Evolutionary conservation across 2,797 vertebrate genomes (phyloP).

Genomic region (Pempheris klunzingeri): DNA sequence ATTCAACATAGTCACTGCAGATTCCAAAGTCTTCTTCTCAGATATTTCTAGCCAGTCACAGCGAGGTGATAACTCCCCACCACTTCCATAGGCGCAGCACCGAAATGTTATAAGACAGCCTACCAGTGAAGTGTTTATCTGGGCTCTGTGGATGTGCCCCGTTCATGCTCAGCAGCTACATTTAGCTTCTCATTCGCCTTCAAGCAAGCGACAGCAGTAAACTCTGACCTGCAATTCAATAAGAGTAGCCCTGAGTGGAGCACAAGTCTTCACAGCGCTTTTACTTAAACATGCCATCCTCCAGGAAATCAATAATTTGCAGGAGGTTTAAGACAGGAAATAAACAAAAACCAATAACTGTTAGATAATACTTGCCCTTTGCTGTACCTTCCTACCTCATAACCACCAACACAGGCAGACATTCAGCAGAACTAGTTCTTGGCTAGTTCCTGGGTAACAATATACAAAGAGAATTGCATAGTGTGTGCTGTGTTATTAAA

Average conservation of each 20-base stretch:
- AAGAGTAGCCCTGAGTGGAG: slow-evolving; percentile 63
- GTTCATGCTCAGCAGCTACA: slow-evolving; percentile 68
- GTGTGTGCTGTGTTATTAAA: slow-evolving; percentile 49
- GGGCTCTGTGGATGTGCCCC: slow-evolving; percentile 60
- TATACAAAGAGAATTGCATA: slow-evolving; percentile 53
- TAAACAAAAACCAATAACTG: slow-evolving; percentile 76
- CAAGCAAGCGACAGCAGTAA: slow-evolving; percentile 72
- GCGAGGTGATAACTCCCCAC: slow-evolving; percentile 63
- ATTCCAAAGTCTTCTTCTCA: slow-evolving; percentile 64
- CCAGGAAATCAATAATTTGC: slow-evolving; percentile 83
- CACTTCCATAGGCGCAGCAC: slow-evolving; percentile 64
- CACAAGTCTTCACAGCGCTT: slow-evolving; percentile 58
- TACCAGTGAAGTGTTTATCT: slow-evolving; percentile 67
- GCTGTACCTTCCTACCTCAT: slow-evolving; percentile 65
- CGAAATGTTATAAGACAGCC: slow-evolving; percentile 68
- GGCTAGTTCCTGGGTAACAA: slow-evolving; percentile 58
- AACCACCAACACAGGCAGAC: slow-evolving; percentile 73
- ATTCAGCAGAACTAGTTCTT: slow-evolving; percentile 45
- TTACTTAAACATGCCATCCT: slow-evolving; percentile 77
- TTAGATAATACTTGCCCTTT: slow-evolving; percentile 76
- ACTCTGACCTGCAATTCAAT: slow-evolving; percentile 75
- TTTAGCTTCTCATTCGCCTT: slow-evolving; percentile 75
- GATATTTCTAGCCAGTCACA: slow-evolving; percentile 71
- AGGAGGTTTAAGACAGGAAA: slow-evolving; percentile 78
- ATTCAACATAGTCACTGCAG: slow-evolving; percentile 65